Base-by-base conservation (phyloP, 2,797 vertebrate species). In the Mastacembelus armatus region DNA sequence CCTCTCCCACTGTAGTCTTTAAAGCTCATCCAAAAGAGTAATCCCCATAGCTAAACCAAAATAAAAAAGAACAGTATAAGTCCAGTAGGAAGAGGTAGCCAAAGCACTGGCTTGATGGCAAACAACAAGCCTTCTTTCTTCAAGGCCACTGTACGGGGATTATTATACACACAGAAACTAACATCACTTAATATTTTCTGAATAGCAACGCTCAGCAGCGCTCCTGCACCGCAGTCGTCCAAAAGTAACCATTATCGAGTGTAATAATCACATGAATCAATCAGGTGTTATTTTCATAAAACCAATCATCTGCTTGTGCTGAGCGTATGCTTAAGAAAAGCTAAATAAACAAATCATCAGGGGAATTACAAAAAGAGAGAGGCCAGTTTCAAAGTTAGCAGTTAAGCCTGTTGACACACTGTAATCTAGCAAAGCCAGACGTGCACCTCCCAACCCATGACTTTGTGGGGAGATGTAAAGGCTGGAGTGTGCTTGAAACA, bases 341-440 rank as follows among this genome's bases (percentile, higher is more conserved):
- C 62, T 67, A 89, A 93, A 88, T 85, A 74, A 84, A 33, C 62
- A 66, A 66, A 79, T 70, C 85, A 83, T 87, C 81, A 48, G 74
- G 84, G 86, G 85, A 91, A 85, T 85, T 72, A 83, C 81, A 83
- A 82, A 80, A 65, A 50, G 51, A 84, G 62, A 74, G 72, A 87
- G 87, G 79, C 58, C 71, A 74, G 80, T 91, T 92, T 92, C 85
- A 91, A 90, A 86, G 87, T 61, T 60, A 63, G 84, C 80, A 58
- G 87, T 89, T 92, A 88, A 90, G 89, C 88, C 88, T 90, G 89
- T 91, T 91, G 84, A 90, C 85, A 85, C 82, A 77, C 92, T 92
- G 90, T 91, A 88, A 92, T 93, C 88, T 91, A 78, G 77, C 81
- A 87, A 89, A 85, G 78, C 88, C 89, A 92, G 88, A 74, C 74